Evolutionary conservation across 2,888 invertebrate species (phyloP).

Genomic region (Cerceris ruficornis): DNA sequence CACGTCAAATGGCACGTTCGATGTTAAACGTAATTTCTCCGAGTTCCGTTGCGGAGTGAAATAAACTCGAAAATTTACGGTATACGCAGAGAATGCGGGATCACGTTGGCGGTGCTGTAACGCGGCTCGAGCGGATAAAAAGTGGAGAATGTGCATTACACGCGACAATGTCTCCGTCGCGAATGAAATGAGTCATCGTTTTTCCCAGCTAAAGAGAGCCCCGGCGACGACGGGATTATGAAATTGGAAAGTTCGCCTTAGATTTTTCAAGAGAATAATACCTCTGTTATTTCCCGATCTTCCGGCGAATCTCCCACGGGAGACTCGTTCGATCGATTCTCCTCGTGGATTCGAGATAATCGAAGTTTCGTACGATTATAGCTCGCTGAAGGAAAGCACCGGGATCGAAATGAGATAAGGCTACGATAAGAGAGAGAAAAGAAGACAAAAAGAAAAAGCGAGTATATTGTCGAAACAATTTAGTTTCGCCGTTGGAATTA

Average conservation of each 20-base stretch:
- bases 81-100: background rate
- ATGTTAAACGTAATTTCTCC: no score
- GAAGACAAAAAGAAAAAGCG: background rate
- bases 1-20: no score
- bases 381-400: background rate
- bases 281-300: background rate
- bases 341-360: constrained; percentile 21
- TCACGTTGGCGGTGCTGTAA: background rate
- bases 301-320: constrained; percentile 22
- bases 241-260: constrained; percentile 26
- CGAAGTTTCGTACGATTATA: constrained; percentile 34
- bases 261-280: constrained; percentile 3
- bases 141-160: constrained; percentile 37
- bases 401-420: background rate
- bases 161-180: constrained; percentile 29
- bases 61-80: background rate
- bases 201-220: background rate
- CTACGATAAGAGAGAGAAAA: constrained; percentile 1
- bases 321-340: constrained; percentile 15
- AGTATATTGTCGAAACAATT: background rate
- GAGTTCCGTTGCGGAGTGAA: no score
- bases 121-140: constrained; percentile 33
- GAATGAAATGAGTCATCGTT: constrained; percentile 35
- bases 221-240: constrained; percentile 13
- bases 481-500: no score